phyloP scores from a whole-genome alignment of 2,113 vertebrate genomes.

The Thryonomys swinderianus region DNA sequence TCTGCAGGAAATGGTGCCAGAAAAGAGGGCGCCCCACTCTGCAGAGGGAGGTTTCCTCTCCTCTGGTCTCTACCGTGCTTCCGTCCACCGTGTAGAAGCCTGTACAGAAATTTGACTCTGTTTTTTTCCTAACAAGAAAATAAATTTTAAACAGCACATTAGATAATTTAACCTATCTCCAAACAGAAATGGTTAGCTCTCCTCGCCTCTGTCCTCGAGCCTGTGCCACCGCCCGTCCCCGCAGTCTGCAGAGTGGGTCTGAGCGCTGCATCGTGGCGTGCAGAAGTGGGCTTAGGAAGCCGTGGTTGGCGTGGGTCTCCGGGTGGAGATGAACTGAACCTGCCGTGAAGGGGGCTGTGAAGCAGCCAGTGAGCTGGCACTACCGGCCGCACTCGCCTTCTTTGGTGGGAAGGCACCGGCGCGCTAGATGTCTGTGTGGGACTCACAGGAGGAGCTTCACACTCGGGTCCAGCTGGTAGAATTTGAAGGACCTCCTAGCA shows the following conservation, averaged over 20 bases:
- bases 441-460: neutral
- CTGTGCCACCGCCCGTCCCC: neutral
- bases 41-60: no score
- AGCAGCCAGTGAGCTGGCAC: neutral
- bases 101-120: neutral
- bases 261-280: neutral
- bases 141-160: neutral
- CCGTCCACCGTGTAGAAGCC: neutral
- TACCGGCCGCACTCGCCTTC: neutral
- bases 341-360: no score
- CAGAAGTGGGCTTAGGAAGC: neutral
- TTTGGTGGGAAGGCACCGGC: neutral
- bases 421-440: neutral
- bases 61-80: neutral
- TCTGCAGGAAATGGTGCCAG: accelerated
- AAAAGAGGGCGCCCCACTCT: no score
- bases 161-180: neutral
- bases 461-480: neutral
- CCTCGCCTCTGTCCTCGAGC: neutral
- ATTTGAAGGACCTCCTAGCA: neutral
- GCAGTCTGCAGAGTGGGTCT: neutral
- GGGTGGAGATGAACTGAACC: neutral
- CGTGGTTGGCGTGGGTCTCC: neutral
- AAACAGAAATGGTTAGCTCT: neutral
- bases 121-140: neutral